Conservation (phyloP, 1,140 invertebrate species). For the Apis florea region DNA sequence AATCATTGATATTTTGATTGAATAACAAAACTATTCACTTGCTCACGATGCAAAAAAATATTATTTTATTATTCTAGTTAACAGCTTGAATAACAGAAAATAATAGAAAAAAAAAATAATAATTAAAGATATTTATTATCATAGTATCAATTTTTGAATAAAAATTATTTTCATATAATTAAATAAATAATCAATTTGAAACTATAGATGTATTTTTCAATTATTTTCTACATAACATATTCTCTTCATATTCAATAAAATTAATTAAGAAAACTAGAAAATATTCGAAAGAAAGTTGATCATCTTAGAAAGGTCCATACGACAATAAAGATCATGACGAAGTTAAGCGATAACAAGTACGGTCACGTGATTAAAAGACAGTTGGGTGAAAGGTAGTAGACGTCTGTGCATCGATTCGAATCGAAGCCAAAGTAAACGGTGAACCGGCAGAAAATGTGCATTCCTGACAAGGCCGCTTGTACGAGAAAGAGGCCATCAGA, state of each 20-base stretch:
- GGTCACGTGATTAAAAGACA: constrained; percentile 31
- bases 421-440: constrained; percentile 63
- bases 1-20: too few species aligned
- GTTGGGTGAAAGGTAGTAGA: constrained; percentile 56
- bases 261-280: too few species aligned
- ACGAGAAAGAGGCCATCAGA: constrained; percentile 76
- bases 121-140: not conserved
- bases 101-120: not conserved
- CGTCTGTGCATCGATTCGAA: constrained; percentile 59
- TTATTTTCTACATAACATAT: not conserved
- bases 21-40: too few species aligned
- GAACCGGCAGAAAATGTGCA: constrained; percentile 74
- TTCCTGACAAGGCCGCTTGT: constrained; percentile 76
- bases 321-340: constrained; percentile 16
- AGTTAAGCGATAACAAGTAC: constrained; percentile 23
- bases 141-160: not conserved
- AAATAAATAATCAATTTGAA: not conserved
- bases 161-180: not conserved
- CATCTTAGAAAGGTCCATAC: not conserved
- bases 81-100: not conserved
- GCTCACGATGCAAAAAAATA: too few species aligned
- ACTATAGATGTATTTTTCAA: too few species aligned
- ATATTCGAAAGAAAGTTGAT: not conserved
- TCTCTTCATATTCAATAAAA: not conserved
- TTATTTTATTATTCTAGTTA: not conserved